These are phyloP conservation scores for Caenorhabditis macrosperma DNA, from an alignment of 2,888 invertebrate species.

Conservation along the genomic window DNA sequence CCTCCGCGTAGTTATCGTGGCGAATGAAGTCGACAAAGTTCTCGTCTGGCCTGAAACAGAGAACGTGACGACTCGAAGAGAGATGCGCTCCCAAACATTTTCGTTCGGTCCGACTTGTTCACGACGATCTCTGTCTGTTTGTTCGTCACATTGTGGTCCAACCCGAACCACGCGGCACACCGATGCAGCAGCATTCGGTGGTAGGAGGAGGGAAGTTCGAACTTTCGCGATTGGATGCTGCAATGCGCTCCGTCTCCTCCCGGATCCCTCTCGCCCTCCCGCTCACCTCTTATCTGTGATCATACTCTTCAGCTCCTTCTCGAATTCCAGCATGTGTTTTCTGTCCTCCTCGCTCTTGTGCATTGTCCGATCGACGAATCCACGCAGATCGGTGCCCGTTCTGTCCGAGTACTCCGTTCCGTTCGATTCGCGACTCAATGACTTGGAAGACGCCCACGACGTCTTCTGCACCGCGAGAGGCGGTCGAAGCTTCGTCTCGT, in stretches of 20 bases:
- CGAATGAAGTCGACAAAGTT: slow-evolving; percentile 36
- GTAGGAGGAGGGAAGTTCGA: slow-evolving; percentile 91
- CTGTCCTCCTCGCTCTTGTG: slow-evolving; percentile 93
- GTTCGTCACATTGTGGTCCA: slow-evolving; percentile 93
- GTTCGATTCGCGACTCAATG: slow-evolving; percentile 84
- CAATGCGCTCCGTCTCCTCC: not conserved
- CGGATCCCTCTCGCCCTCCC: not conserved
- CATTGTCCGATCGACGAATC: slow-evolving; percentile 91
- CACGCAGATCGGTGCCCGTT: slow-evolving; percentile 88
- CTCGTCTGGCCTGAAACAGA: slow-evolving; percentile 44
- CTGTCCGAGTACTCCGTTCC: slow-evolving; percentile 86
- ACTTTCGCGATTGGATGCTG: slow-evolving; percentile 85
- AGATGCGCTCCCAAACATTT: slow-evolving; percentile 81
- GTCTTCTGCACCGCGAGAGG: slow-evolving; percentile 27
- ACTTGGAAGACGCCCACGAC: slow-evolving; percentile 43
- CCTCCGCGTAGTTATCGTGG: slow-evolving; percentile 36
- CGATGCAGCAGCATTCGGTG: slow-evolving; percentile 96
- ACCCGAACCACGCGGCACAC: slow-evolving; percentile 92
- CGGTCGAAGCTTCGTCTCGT: slow-evolving; percentile 59
- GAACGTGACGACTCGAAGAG: not conserved
- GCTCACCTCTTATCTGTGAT: slow-evolving; percentile 88
- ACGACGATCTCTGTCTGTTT: slow-evolving; percentile 87
- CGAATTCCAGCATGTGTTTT: slow-evolving; percentile 89
- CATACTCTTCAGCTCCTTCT: slow-evolving; percentile 89
- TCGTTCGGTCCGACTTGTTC: slow-evolving; percentile 86